Evolutionary conservation across 2,888 invertebrate genomes (phyloP).

Genomic region (Lordiphosa andalusiaca): DNA sequence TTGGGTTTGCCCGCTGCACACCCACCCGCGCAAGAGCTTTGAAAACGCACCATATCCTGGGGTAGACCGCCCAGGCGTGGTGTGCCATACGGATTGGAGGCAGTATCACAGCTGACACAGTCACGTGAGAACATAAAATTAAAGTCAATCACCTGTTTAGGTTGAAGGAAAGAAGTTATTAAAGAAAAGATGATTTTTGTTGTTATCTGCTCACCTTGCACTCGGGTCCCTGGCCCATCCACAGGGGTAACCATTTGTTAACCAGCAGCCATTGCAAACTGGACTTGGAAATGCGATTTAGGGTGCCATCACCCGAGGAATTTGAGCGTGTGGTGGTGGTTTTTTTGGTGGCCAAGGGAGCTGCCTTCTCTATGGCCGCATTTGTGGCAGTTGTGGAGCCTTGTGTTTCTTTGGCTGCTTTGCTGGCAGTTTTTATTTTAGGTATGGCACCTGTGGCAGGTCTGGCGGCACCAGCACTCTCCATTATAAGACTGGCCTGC

Average conservation of each 20-base stretch:
- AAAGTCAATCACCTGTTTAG: conserved; percentile 80
- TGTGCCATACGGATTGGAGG: conserved; percentile 73
- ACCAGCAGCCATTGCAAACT: conserved; percentile 85
- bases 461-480: conserved; percentile 23
- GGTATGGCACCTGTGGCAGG: conserved; percentile 76
- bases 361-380: conserved; percentile 26
- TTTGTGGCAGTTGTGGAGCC: conserved; percentile 18
- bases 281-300: conserved; percentile 83
- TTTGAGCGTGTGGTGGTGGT: conserved; percentile 49
- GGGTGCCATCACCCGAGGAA: conserved; percentile 62
- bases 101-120: conserved; percentile 78
- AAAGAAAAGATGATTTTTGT: no score
- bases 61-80: conserved; percentile 70
- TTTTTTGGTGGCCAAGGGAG: conserved; percentile 57
- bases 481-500: conserved; percentile 7
- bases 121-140: conserved; percentile 81
- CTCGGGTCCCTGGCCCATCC: conserved; percentile 83
- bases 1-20: conserved; percentile 40
- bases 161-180: neutral
- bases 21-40: conserved; percentile 34
- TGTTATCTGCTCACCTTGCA: conserved; percentile 76
- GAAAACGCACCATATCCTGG: conserved; percentile 79
- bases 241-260: conserved; percentile 85
- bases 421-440: conserved; percentile 66
- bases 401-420: conserved; percentile 50